Conservation (phyloP, 1,140 invertebrate species). For the Bombus fervidus region DNA sequence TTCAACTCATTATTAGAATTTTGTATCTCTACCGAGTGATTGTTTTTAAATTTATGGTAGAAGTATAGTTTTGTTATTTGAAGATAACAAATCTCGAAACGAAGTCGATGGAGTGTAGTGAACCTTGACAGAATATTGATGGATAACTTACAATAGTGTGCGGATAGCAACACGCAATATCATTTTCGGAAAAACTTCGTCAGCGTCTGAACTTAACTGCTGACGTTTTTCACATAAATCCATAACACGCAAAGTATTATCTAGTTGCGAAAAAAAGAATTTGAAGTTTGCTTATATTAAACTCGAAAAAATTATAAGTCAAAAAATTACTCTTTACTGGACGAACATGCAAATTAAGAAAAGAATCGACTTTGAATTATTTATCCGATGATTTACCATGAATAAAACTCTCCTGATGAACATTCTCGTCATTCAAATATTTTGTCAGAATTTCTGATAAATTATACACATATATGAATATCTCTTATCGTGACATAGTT, state of each 20-base stretch:
- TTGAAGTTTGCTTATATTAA: background rate
- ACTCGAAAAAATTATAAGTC: background rate
- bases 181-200: conserved; percentile 3
- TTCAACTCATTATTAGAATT: background rate
- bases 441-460: too few relatives aligned
- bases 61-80: background rate
- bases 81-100: background rate
- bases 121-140: background rate
- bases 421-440: too few relatives aligned
- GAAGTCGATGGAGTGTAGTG: background rate
- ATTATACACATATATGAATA: too few relatives aligned
- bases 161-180: background rate
- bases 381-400: too few relatives aligned
- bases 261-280: background rate
- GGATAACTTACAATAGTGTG: background rate
- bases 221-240: background rate
- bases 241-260: background rate
- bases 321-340: too few relatives aligned
- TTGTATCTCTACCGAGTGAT: background rate
- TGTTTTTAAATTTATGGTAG: too few relatives aligned
- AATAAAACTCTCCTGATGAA: too few relatives aligned
- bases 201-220: background rate
- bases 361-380: too few relatives aligned
- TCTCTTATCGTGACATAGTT: background rate
- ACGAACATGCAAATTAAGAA: too few relatives aligned